A percentile compares a stretch with the other conserved stretches of the same genome.
Evolutionary conservation across 2,888 invertebrate species (phyloP).

Genomic region (Epinotia ramella): DNA sequence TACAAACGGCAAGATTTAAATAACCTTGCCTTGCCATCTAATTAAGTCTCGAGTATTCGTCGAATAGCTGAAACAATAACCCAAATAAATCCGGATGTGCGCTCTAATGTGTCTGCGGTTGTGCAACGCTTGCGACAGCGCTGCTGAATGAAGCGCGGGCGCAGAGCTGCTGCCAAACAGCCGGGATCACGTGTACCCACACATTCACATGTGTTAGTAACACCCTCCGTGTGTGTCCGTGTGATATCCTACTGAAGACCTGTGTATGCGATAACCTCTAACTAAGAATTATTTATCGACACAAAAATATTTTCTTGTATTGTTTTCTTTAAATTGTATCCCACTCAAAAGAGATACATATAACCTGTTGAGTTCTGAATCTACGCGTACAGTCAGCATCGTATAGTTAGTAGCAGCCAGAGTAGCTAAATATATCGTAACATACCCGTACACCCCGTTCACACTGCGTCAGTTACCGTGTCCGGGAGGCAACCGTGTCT

Average conservation of each 20-base stretch:
- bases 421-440: too few species aligned
- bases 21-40: slow-evolving; percentile 35
- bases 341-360: too few species aligned
- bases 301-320: not conserved
- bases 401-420: too few species aligned
- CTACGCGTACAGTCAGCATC: too few species aligned
- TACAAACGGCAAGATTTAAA: slow-evolving; percentile 4
- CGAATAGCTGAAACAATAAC: slow-evolving; percentile 56
- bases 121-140: slow-evolving; percentile 56
- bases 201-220: slow-evolving; percentile 1
- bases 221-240: not conserved
- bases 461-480: too few species aligned
- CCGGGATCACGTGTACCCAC: slow-evolving; percentile 11
- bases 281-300: not conserved
- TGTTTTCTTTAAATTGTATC: too few species aligned
- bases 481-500: too few species aligned
- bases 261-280: not conserved
- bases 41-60: slow-evolving; percentile 30
- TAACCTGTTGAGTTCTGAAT: too few species aligned
- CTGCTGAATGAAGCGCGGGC: slow-evolving; percentile 48
- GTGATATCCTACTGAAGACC: not conserved
- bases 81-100: slow-evolving; percentile 67
- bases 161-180: slow-evolving; percentile 41
- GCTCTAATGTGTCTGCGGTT: slow-evolving; percentile 54
- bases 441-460: too few species aligned